Base-by-base conservation (phyloP, 1,140 invertebrate species). In the Neodiprion fabricii region DNA sequence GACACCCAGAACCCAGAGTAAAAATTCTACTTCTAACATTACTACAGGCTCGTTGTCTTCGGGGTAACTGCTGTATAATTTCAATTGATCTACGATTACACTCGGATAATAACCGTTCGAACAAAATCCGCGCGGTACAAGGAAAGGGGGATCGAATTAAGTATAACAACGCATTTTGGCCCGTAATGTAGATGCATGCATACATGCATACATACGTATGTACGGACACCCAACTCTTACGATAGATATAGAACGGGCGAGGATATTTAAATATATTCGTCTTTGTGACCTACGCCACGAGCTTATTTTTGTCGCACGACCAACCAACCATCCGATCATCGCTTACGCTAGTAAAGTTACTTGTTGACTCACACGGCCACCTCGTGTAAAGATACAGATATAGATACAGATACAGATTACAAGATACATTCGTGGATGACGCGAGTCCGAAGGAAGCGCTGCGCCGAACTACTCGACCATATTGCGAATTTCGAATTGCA, bases 181-280 rank as follows among this genome's bases (percentile, higher is more conserved):
- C 28, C 28, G 28, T 40, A 4, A 40, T 4, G 28, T 40, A 40
- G 28, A 40, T 40, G 28, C 28, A 40, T 40, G 17, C 50, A 53
- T 11, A 53, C n/a, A 53, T 53, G n/a, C 50, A 53, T 53, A 8
- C 7, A 61, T 61, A 61, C n/a, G 7, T 4, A 61, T 9, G 53
- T 61, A 61, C 5, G 53, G 11, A 9, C 8, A 61, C 28, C 28
- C 5, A 40, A 40, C 28, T 40, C 5, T 2, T 40, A 3, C 28
- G 28, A 40, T 17, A 9, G 53, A 17, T 61, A 17, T 61, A 61
- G 53, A 61, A 65, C 48, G n/a, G 28, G 11, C 50, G 23, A 47
- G 28, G 40, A 61, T 65, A 23, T 53, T 66, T 73, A 65, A 73
- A 66, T 61, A 40, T 9, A 66, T 73, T 73, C 53, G 72, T 67